Conservation (phyloP, 2,888 invertebrate species). For the Ashinkailepas kermadecensis region DNA sequence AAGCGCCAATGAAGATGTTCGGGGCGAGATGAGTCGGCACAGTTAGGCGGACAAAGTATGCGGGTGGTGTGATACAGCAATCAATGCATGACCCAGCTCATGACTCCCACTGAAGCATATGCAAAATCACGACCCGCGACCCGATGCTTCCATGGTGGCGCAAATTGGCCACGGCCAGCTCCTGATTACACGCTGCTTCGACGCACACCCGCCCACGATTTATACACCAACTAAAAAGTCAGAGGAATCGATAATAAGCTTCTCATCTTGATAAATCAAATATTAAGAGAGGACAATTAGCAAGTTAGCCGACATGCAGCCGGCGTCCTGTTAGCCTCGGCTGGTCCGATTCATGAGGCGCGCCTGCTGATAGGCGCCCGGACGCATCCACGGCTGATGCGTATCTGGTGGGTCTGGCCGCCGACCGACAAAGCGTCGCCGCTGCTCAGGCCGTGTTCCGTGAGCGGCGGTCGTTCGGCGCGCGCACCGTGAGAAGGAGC, state of each 20-base stretch:
- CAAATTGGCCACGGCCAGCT: not conserved
- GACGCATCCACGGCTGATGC: not conserved
- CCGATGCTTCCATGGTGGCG: too few relatives aligned
- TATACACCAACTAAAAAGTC: not conserved
- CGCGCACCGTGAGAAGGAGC: not conserved
- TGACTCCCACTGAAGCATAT: not conserved
- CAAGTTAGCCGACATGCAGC: not conserved
- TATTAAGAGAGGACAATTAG: slow-evolving; percentile 4
- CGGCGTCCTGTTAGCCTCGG: not conserved
- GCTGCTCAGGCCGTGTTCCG: not conserved
- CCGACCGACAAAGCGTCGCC: not conserved
- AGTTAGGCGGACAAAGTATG: not conserved
- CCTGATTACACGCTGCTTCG: not conserved
- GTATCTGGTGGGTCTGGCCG: not conserved
- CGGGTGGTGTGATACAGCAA: slow-evolving; percentile 1
- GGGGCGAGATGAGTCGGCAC: not conserved
- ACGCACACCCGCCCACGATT: not conserved
- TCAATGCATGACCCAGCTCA: not conserved
- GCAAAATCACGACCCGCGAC: not conserved
- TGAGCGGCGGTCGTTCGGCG: not conserved
- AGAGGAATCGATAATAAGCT: slow-evolving; percentile 9
- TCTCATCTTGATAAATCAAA: slow-evolving; percentile 20
- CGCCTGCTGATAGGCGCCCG: not conserved
- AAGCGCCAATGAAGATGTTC: not conserved
- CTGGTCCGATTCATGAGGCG: not conserved